Percentiles rank a stretch among this genome's conserved stretches.
Evolutionary conservation across 1,140 invertebrate genomes (phyloP).

Genomic region (Achatina immaculata): DNA sequence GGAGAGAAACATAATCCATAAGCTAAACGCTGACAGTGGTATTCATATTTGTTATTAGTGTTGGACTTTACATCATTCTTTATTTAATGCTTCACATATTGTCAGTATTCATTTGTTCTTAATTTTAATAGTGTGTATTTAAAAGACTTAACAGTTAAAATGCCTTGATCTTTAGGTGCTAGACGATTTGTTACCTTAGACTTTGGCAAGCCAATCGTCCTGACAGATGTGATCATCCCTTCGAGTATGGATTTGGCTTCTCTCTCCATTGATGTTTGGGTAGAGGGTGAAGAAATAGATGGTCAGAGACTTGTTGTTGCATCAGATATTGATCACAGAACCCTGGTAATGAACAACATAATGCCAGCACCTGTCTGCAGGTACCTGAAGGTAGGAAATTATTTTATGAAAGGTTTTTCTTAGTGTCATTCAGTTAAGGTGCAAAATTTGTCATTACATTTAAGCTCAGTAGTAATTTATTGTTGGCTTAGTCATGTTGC

Average conservation of each 20-base stretch:
- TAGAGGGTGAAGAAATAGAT: constrained; percentile 83
- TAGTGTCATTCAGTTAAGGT: background rate
- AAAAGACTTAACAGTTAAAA: too few species aligned
- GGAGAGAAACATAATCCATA: too few species aligned
- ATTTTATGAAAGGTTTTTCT: constrained; percentile 12
- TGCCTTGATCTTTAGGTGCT: constrained; percentile 73
- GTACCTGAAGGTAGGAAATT: constrained; percentile 82
- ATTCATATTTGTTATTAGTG: too few species aligned
- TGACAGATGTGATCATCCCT: constrained; percentile 91
- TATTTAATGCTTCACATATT: too few species aligned
- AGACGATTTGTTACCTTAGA: constrained; percentile 88
- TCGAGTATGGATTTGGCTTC: constrained; percentile 88
- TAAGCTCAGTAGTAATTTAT: too few species aligned
- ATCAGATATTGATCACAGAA: constrained; percentile 85
- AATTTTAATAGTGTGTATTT: too few species aligned
- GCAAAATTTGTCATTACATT: background rate
- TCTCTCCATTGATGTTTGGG: constrained; percentile 90
- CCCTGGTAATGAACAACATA: constrained; percentile 87
- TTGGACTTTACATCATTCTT: too few species aligned
- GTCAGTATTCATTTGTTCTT: too few species aligned
- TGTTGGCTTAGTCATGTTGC: too few species aligned
- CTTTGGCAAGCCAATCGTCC: constrained; percentile 85
- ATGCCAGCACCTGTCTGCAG: constrained; percentile 89
- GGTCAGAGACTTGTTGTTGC: constrained; percentile 86
- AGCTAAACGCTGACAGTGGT: too few species aligned